phyloP scores from a whole-genome alignment of 2,113 vertebrate genomes.

The Bombycilla garrulus region DNA sequence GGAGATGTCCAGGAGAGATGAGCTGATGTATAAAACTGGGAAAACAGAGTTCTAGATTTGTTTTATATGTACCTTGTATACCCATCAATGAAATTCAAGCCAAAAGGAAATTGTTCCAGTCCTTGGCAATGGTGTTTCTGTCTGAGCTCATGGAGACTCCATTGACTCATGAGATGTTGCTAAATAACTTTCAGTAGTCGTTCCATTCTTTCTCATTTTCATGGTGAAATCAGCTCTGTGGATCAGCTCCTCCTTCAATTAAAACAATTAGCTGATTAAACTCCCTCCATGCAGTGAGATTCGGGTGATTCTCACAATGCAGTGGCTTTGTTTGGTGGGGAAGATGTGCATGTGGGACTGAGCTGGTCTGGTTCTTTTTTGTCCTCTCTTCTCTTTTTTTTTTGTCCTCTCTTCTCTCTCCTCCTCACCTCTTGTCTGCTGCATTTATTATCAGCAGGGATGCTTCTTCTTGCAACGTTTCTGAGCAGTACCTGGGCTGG shows the following conservation, averaged over 20 bases:
- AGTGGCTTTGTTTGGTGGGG: background rate
- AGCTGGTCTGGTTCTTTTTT: background rate
- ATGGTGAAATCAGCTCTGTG: background rate
- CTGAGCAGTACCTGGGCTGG: background rate
- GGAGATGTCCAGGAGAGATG: background rate
- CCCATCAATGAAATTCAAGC: background rate
- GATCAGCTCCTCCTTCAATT: background rate
- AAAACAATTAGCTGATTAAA: background rate
- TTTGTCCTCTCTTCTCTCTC: background rate
- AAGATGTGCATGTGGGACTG: rapidly evolving
- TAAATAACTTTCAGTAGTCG: background rate
- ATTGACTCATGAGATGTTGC: rapidly evolving
- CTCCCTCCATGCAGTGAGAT: background rate
- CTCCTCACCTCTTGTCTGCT: background rate
- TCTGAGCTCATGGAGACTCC: background rate
- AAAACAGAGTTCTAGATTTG: background rate
- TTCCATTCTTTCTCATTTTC: background rate
- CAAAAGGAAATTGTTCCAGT: background rate
- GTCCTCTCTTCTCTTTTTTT: no score
- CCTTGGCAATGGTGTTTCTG: background rate
- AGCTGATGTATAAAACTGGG: background rate
- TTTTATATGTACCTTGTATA: background rate
- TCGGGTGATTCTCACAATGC: background rate
- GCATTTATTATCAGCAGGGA: background rate
- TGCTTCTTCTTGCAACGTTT: background rate